Evolutionary conservation across 2,113 vertebrate genomes (phyloP).

Genomic region (Trichechus manatus): DNA sequence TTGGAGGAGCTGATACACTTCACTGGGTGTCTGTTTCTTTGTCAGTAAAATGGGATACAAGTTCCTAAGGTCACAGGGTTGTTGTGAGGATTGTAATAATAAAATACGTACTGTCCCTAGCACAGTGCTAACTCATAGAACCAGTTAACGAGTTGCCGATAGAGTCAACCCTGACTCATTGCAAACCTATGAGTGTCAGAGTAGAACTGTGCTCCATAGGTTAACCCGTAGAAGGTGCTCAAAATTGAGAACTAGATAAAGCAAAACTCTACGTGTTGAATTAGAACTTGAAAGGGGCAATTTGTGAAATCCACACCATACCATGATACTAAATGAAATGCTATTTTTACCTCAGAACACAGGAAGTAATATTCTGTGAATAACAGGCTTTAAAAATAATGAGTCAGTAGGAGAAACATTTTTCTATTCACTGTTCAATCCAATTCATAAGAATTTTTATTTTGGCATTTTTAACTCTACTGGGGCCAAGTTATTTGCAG

Average conservation of each 20-base stretch:
- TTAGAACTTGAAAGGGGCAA: not conserved
- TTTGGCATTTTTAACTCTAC: not conserved
- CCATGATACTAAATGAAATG: not conserved
- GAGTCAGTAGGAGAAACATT: conserved; percentile 10
- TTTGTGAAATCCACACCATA: conserved; percentile 33
- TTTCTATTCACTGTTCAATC: conserved; percentile 27
- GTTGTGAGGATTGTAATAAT: not conserved
- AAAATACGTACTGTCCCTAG: not conserved
- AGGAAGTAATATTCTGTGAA: not conserved
- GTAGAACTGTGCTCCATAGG: not conserved
- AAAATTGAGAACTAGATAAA: not conserved
- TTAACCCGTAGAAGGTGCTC: not conserved
- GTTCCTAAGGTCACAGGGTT: not conserved
- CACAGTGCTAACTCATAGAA: not conserved
- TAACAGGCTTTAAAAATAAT: conserved; percentile 53
- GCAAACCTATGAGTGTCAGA: not conserved
- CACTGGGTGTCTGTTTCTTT: not conserved
- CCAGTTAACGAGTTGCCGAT: not conserved
- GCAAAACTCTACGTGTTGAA: conserved; percentile 58
- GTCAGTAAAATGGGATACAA: not conserved
- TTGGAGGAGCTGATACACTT: not conserved
- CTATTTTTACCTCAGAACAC: not conserved
- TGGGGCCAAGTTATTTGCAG: conserved; percentile 23
- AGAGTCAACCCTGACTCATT: not conserved
- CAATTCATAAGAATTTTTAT: conserved; percentile 59